A percentile compares a stretch with the other conserved stretches of the same genome.
phyloP scores from a whole-genome alignment of 2,888 invertebrate species.

The Lydus trimaculatus region DNA sequence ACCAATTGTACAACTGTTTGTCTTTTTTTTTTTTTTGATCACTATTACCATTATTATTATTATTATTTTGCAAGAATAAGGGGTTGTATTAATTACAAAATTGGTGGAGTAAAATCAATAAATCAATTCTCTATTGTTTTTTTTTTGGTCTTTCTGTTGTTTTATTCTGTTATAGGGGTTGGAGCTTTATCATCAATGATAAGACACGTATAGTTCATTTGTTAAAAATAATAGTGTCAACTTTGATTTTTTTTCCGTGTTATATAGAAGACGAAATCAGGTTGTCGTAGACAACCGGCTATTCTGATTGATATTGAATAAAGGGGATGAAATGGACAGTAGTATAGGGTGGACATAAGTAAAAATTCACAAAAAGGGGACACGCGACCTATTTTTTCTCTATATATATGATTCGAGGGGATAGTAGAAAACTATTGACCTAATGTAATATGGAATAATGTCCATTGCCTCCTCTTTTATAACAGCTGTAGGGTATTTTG shows the following conservation, averaged over 20 bases:
- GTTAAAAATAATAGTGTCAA: conserved; percentile 7
- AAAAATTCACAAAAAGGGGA: conserved; percentile 60
- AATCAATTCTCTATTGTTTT: conserved; percentile 7
- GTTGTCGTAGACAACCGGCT: conserved; percentile 17
- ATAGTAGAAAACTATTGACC: conserved; percentile 46
- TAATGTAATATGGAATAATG: conserved; percentile 55
- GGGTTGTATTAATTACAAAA: neutral
- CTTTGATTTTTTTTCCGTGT: neutral
- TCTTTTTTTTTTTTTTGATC: neutral
- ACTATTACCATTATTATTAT: neutral
- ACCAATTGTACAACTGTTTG: conserved; percentile 20
- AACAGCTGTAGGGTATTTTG: conserved; percentile 43
- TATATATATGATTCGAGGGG: conserved; percentile 13
- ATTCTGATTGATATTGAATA: conserved; percentile 11
- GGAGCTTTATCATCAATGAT: conserved; percentile 3
- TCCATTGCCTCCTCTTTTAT: conserved; percentile 48
- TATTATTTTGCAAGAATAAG: neutral
- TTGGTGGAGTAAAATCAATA: neutral
- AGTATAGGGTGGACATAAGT: conserved; percentile 54
- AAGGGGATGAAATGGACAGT: conserved; percentile 51
- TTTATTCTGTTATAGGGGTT: neutral
- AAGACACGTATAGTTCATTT: conserved; percentile 9
- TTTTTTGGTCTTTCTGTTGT: neutral
- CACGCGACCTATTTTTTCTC: conserved; percentile 57
- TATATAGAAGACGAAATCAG: conserved; percentile 22